Evolutionary conservation across 1,140 invertebrate genomes (phyloP).

Genomic region (Heterodera schachtii): DNA sequence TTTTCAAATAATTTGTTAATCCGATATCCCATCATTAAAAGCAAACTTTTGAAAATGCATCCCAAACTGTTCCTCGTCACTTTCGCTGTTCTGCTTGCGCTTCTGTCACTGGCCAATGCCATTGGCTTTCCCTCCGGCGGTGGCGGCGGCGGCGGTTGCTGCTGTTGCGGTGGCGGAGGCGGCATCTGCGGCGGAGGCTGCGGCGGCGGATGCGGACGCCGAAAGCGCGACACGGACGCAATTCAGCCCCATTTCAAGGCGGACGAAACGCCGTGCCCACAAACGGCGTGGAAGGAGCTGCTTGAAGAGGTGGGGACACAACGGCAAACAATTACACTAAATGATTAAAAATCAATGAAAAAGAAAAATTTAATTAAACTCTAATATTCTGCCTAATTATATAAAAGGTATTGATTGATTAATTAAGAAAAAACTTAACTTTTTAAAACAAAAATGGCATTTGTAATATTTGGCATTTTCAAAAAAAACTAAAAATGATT

Average conservation of each 20-base stretch:
- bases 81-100: slow-evolving; percentile 1
- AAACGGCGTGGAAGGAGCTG: slow-evolving; percentile 31
- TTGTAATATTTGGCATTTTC: no score
- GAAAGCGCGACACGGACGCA: slow-evolving; percentile 16
- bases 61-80: background rate
- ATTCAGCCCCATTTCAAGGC: slow-evolving; percentile 29
- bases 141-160: background rate
- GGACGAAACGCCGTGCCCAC: slow-evolving; percentile 34
- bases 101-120: slow-evolving; percentile 1
- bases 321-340: background rate
- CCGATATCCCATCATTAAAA: no score
- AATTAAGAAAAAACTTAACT: no score
- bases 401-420: no score
- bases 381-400: no score
- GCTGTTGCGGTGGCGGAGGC: background rate
- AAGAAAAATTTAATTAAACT: background rate
- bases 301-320: slow-evolving; percentile 27
- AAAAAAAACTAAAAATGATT: background rate
- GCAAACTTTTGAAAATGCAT: background rate
- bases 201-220: slow-evolving; percentile 2
- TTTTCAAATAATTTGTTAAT: no score
- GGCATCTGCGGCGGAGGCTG: background rate
- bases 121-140: slow-evolving; percentile 11
- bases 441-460: no score
- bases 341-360: background rate